phyloP scores from a whole-genome alignment of 2,888 invertebrate genomes.

The Mythimna loreyi region DNA sequence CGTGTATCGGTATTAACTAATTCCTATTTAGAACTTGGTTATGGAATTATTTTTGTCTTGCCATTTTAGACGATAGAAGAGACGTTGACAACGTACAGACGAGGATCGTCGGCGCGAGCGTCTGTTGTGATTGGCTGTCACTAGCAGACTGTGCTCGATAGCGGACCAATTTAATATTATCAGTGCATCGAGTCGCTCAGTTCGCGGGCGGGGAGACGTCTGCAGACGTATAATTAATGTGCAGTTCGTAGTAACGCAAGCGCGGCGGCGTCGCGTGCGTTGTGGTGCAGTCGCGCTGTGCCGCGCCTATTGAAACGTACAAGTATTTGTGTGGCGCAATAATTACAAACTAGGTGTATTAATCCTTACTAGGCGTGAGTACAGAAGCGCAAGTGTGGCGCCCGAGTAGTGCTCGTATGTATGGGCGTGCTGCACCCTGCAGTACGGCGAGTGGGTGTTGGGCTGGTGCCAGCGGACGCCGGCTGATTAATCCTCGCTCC shows the following conservation, averaged over 20 bases:
- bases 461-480: conserved; percentile 8
- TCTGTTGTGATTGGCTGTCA: conserved; percentile 20
- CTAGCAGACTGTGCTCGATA: conserved; percentile 2
- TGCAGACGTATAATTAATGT: not conserved
- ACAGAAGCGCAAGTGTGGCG: not conserved
- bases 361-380: not conserved
- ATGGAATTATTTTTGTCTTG: not conserved
- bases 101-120: not conserved
- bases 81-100: not conserved
- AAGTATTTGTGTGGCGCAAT: conserved; percentile 20
- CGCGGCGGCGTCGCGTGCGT: conserved; percentile 2
- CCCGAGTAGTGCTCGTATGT: not conserved
- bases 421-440: too few species aligned
- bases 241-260: not conserved
- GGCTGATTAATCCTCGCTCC: not conserved
- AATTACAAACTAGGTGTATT: conserved; percentile 10
- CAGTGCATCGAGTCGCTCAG: not conserved
- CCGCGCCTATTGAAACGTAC: conserved; percentile 23
- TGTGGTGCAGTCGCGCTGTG: not conserved
- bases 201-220: too few species aligned
- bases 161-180: not conserved
- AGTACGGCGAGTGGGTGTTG: not conserved
- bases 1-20: conserved; percentile 1
- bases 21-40: not conserved
- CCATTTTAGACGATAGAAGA: not conserved